A percentile compares a stretch with the other conserved stretches of the same genome.
Conservation (phyloP, 2,797 vertebrate species). For the Phataginus tetradactyla region DNA sequence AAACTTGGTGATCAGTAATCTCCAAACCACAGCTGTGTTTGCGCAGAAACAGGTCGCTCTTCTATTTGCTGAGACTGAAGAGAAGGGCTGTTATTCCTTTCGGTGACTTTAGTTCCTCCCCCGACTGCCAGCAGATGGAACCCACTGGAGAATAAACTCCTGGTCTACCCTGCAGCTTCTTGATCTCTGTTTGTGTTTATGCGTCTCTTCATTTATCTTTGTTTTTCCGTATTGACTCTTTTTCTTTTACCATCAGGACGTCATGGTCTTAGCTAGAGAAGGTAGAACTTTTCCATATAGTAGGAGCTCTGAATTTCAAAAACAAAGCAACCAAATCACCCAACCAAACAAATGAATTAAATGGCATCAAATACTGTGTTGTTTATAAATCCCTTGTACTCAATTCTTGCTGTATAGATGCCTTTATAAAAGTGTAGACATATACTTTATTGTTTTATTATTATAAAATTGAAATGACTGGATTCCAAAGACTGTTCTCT, state of each 20-base stretch:
- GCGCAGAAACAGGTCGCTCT: not conserved
- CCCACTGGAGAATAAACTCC: not conserved
- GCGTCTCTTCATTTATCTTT: not conserved
- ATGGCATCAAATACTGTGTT: not conserved
- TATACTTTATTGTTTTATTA: not conserved
- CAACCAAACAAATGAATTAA: not conserved
- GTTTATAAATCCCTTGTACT: not conserved
- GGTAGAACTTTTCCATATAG: not conserved
- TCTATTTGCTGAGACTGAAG: not conserved
- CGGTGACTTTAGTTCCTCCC: not conserved
- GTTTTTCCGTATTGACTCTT: not conserved
- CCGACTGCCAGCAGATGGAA: not conserved
- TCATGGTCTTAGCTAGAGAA: not conserved
- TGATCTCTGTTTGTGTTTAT: not conserved
- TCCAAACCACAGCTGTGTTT: slow-evolving; percentile 49
- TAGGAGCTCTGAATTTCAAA: not conserved
- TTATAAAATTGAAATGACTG: not conserved
- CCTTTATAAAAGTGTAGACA: not conserved
- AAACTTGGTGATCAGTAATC: slow-evolving; percentile 39
- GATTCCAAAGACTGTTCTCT: not conserved
- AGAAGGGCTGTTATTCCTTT: not conserved
- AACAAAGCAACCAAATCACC: not conserved
- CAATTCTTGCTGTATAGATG: not conserved
- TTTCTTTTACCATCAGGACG: not conserved
- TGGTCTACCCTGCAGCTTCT: not conserved